Evolutionary conservation across 1,140 invertebrate species (phyloP).

Genomic region (Pissodes strobi): DNA sequence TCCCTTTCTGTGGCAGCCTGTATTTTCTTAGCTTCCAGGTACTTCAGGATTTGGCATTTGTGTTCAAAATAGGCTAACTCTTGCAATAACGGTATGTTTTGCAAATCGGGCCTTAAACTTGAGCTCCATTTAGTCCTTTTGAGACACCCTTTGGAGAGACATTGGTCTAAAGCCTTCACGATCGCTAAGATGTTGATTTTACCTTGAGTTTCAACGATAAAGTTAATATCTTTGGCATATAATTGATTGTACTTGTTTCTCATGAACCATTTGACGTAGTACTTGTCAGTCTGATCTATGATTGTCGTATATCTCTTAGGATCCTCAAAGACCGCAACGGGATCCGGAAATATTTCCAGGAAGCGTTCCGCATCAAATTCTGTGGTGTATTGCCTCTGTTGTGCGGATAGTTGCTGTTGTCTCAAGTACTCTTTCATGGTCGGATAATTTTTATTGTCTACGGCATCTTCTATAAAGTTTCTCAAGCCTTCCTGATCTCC

Average conservation of each 20-base stretch:
- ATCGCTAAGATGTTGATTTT: conserved; percentile 41
- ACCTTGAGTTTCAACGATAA: conserved; percentile 24
- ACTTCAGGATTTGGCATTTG: conserved; percentile 55
- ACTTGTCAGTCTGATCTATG: background rate
- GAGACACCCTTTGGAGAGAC: background rate
- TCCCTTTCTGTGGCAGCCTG: conserved; percentile 42
- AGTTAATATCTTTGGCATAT: conserved; percentile 20
- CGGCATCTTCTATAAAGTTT: conserved; percentile 52
- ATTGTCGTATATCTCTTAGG: conserved; percentile 1
- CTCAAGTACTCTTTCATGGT: conserved; percentile 59
- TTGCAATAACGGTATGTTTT: conserved; percentile 57
- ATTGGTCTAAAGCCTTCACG: conserved; percentile 34
- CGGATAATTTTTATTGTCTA: conserved; percentile 60
- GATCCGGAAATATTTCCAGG: conserved; percentile 45
- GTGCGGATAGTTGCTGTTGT: conserved; percentile 37
- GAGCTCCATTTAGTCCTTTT: background rate
- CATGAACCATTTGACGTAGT: conserved; percentile 25
- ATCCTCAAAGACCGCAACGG: conserved; percentile 22
- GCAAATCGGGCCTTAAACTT: conserved; percentile 10
- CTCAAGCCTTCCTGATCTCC: conserved; percentile 26
- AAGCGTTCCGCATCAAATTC: conserved; percentile 61
- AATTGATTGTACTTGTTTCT: conserved; percentile 19
- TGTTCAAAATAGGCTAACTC: conserved; percentile 61
- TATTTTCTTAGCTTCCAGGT: background rate
- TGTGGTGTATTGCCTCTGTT: conserved; percentile 56